Base-by-base conservation (phyloP, 2,113 vertebrate species). In the Paracanthobrama guichenoti region DNA sequence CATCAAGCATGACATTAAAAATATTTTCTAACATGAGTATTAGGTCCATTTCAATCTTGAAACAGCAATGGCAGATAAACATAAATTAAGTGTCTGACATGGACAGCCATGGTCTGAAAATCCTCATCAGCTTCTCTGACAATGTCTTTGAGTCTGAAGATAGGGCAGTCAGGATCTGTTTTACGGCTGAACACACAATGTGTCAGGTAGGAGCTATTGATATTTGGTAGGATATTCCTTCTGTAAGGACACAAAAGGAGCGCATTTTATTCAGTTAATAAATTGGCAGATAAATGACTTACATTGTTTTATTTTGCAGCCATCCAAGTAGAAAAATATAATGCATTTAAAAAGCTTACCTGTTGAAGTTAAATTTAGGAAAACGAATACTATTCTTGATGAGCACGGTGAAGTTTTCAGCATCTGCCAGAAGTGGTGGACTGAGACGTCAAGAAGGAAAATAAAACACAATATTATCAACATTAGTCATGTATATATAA, bases 301-400 rank as follows among this genome's bases (percentile, higher is more conserved):
- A 2, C 28, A 35, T 35, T 4, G 50, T 20, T 55, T 20, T 55
- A 55, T 66, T 18, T 67, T 24, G 57, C 3, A 20, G 16, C 64
- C 3, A 35, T 22, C 2, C 9, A 12, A 22, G 31, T 46, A 53
- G 4, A 69, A 42, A 50, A 26, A 26, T 9, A 16, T 16, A 50
- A 74, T 9, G 44, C 42, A 18, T 69, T 59, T 18, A 4, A 57
- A 75, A 53, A 16, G 91, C 92, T 93, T 91, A 97, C 96, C 95
- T 97, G 91, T 90, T 95, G 90, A 96, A 96, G 84, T 95, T 95
- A 91, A 97, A 97, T 85, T 96, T 96, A 35, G 94, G 95, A 53
- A 95, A 97, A 91, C 93, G 94, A 88, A 97, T 96, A 89, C 91
- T 96, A 92, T 97, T 97, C 93, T 97, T 97, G 72, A 97, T 94